Base-by-base conservation (phyloP, 2,888 invertebrate species). In the Metellina segmentata region DNA sequence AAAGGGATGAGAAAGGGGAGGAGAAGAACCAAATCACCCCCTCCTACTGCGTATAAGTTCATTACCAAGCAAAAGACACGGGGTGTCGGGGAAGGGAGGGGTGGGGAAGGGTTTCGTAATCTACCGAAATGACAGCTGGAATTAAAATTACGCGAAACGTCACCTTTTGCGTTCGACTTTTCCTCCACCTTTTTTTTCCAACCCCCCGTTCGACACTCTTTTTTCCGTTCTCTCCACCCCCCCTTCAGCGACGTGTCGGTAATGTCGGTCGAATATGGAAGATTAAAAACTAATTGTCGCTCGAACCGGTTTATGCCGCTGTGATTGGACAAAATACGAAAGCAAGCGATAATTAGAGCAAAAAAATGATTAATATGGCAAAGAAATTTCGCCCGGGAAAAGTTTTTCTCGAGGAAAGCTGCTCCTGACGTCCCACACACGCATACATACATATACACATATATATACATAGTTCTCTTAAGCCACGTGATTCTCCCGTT, bases 231-330 rank as follows among this genome's bases (percentile, higher is more conserved):
- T 70, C 34, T 6, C 81, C 48, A 72, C 61, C 34, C 69, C 75
- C 69, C 48, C 69, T 34, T 34, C 34, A 34, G 34, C 34, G 34
- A 34, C 71, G 78, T 90, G 83, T 89, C 53, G 89, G 89, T 91
- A 71, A 91, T 87, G 91, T 91, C 91, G 91, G 91, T 91, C 87
- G 91, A 91, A 91, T 83, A 87, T 86, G 83, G 87, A 91, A 91
- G 91, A 91, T 91, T 91, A 91, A 91, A 91, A 91, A 91, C 91
- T 91, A 91, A 91, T 91, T 91, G 91, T 91, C 91, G 91, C 91
- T 83, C 91, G 91, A 91, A 91, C 91, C 87, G 52, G 91, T 91
- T 91, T 88, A 91, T 87, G 91, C 87, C 72, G 78, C 91, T 74
- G 91, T 91, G 91, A 91, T 91, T 91, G 91, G 91, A 91, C 87